Conservation (phyloP, 2,113 vertebrate species). For the Macquaria australasica region DNA sequence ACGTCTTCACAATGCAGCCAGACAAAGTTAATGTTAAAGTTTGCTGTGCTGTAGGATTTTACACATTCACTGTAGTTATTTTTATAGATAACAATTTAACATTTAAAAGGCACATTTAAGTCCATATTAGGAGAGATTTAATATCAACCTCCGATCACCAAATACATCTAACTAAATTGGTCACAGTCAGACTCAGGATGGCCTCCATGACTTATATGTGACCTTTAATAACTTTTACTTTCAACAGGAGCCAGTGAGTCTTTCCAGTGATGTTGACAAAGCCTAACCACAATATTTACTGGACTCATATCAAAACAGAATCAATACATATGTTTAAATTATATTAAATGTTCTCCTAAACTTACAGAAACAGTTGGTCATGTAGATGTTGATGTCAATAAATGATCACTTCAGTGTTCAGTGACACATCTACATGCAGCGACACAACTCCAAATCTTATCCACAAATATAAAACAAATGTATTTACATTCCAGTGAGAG, state of each 20-base stretch:
- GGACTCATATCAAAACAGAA: background rate
- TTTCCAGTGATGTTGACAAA: background rate
- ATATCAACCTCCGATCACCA: background rate
- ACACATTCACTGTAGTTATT: no score
- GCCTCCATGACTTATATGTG: constrained; percentile 18
- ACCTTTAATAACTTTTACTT: background rate
- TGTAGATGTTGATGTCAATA: background rate
- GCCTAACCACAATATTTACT: background rate
- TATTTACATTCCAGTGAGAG: background rate
- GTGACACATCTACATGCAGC: background rate
- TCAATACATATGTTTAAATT: no score
- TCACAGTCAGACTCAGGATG: rapidly evolving
- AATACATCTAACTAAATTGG: background rate
- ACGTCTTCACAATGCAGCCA: background rate
- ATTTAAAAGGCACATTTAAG: background rate
- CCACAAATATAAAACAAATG: background rate
- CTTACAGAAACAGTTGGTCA: background rate
- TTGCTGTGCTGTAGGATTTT: no score
- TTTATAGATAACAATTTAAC: background rate
- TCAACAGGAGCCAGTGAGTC: background rate
- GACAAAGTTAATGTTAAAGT: no score
- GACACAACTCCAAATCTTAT: background rate
- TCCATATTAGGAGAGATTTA: background rate
- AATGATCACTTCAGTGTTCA: background rate
- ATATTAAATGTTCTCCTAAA: background rate